Evolutionary conservation across 1,140 invertebrate species (phyloP).

Genomic region (Luehdorfia chinensis): DNA sequence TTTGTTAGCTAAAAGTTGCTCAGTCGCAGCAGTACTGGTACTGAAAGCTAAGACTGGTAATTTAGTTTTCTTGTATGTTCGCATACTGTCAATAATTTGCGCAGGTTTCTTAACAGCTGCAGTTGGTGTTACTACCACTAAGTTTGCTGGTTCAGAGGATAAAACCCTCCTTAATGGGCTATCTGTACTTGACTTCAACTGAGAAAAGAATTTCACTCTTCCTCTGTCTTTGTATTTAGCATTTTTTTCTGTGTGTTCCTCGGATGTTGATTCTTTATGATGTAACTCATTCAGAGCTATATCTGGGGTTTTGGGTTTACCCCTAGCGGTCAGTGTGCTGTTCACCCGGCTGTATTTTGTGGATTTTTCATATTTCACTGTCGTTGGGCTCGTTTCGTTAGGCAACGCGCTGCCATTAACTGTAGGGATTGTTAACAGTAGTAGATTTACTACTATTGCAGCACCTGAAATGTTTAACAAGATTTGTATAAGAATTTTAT

Average conservation of each 20-base stretch:
- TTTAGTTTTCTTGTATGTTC: slow-evolving; percentile 54
- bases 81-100: slow-evolving; percentile 58
- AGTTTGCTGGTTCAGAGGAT: slow-evolving; percentile 39
- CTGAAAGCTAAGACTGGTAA: slow-evolving; percentile 30
- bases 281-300: slow-evolving; percentile 58
- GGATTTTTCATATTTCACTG: slow-evolving; percentile 39
- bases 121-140: slow-evolving; percentile 59
- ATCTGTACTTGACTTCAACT: slow-evolving; percentile 47
- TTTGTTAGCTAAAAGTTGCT: slow-evolving; percentile 31
- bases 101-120: slow-evolving; percentile 55
- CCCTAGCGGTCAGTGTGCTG: slow-evolving; percentile 33
- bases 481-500: neutral
- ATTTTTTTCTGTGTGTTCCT: slow-evolving; percentile 66
- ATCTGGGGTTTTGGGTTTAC: slow-evolving; percentile 46
- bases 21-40: slow-evolving; percentile 33
- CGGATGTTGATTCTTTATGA: slow-evolving; percentile 54
- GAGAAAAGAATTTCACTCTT: slow-evolving; percentile 52
- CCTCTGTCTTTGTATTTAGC: slow-evolving; percentile 69
- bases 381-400: slow-evolving; percentile 41
- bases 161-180: slow-evolving; percentile 35
- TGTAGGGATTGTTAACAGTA: slow-evolving; percentile 55
- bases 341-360: slow-evolving; percentile 39
- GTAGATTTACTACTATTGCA: slow-evolving; percentile 63
- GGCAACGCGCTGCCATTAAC: slow-evolving; percentile 44
- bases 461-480: slow-evolving; percentile 53